phyloP scores from a whole-genome alignment of 1,140 invertebrate species.

The Eulimnadia texana region DNA sequence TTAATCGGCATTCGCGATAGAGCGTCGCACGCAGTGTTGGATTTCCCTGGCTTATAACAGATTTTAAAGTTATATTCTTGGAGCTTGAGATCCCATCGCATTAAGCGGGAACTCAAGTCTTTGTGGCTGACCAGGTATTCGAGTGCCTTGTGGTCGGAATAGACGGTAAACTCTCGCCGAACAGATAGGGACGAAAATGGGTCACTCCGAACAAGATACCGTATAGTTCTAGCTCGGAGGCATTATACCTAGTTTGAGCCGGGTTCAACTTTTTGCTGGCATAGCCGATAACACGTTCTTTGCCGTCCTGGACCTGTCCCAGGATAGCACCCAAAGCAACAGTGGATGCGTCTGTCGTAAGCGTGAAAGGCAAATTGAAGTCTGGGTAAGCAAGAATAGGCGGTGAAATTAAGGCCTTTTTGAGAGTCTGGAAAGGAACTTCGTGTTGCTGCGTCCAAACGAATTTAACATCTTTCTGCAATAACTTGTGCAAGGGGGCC shows the following conservation, averaged over 20 bases:
- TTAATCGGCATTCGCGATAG: neutral
- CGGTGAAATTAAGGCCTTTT: neutral
- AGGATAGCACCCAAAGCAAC: neutral
- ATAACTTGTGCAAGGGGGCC: neutral
- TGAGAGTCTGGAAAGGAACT: neutral
- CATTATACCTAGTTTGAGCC: neutral
- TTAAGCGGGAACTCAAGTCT: neutral
- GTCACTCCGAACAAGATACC: neutral
- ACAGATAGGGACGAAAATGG: neutral
- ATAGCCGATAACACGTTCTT: neutral
- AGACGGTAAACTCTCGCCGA: neutral
- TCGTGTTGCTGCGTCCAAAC: neutral
- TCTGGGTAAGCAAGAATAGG: neutral
- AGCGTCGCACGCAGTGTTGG: neutral
- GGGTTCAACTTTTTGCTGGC: neutral
- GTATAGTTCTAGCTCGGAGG: constrained; percentile 19
- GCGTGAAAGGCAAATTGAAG: neutral
- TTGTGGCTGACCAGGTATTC: neutral
- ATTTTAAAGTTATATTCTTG: neutral
- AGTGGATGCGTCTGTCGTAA: neutral
- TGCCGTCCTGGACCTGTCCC: neutral
- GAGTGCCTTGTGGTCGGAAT: neutral
- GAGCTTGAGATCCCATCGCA: neutral
- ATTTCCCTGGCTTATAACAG: neutral
- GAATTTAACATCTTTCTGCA: neutral